Evolutionary conservation across 2,888 invertebrate species (phyloP).

Genomic region (Chloroclystis v-ata): DNA sequence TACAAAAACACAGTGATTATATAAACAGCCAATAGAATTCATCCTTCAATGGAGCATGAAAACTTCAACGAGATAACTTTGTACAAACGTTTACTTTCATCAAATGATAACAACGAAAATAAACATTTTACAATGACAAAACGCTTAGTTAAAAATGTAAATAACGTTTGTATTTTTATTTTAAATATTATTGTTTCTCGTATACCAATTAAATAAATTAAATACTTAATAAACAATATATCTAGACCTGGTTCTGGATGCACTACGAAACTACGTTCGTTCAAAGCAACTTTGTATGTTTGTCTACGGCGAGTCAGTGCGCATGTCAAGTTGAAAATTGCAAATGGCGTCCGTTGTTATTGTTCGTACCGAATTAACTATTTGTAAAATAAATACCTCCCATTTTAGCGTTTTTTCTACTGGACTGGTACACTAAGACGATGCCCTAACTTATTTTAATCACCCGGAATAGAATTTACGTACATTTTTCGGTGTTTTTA

Average conservation of each 20-base stretch:
- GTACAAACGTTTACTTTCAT: constrained; percentile 34
- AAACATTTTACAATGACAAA: no score
- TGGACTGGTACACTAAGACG: constrained; percentile 73
- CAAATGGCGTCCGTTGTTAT: constrained; percentile 99
- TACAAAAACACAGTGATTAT: constrained; percentile 62
- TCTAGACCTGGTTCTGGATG: background rate
- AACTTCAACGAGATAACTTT: constrained; percentile 44
- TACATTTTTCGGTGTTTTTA: constrained; percentile 75
- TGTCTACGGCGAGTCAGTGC: constrained; percentile 77
- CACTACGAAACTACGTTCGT: constrained; percentile 34
- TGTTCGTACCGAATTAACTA: constrained; percentile 94
- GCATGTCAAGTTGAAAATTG: constrained; percentile 91
- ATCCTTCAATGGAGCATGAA: constrained; percentile 66
- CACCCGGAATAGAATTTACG: constrained; percentile 71
- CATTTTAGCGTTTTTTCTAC: constrained; percentile 81
- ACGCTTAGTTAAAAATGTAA: no score
- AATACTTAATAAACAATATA: no score
- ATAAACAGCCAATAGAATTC: constrained; percentile 54
- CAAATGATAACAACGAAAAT: no score
- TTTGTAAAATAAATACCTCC: constrained; percentile 83
- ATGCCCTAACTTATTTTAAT: constrained; percentile 72
- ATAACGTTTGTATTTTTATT: background rate
- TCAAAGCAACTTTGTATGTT: constrained; percentile 61
- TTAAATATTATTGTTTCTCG: background rate
- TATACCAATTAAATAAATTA: no score